Evolutionary conservation across 2,888 invertebrate species (phyloP).

Genomic region (Abscondita cerata): DNA sequence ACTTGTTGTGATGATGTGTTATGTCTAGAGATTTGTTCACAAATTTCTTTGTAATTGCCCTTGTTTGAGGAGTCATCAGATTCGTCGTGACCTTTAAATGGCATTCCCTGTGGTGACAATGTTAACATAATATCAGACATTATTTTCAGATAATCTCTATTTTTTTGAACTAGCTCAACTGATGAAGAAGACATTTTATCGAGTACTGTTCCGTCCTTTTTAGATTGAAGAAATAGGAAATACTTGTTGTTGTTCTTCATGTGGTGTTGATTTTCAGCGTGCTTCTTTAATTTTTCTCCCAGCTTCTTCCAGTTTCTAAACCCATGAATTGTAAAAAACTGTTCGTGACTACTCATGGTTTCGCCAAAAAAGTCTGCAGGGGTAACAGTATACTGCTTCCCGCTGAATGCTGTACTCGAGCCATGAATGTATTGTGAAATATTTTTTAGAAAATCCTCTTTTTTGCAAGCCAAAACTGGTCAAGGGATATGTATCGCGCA

Average conservation of each 20-base stretch:
- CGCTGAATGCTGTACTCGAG: slow-evolving; percentile 2
- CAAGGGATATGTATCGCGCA: background rate
- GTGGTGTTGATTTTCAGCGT: background rate
- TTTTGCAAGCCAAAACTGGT: slow-evolving; percentile 6
- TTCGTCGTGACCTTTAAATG: slow-evolving; percentile 4
- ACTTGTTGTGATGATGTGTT: slow-evolving; percentile 1
- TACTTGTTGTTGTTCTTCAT: background rate
- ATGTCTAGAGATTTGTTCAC: background rate
- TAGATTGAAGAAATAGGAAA: background rate
- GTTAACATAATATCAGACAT: slow-evolving; percentile 5
- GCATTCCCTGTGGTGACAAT: background rate
- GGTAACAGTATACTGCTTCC: slow-evolving; percentile 10
- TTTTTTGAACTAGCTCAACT: background rate
- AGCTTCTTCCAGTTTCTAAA: slow-evolving; percentile 12
- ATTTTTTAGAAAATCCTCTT: slow-evolving; percentile 7
- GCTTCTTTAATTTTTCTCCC: slow-evolving; percentile 8
- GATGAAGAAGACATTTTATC: background rate
- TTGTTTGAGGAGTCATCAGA: background rate
- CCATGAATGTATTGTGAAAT: slow-evolving; percentile 10
- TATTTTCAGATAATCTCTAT: slow-evolving; percentile 12
- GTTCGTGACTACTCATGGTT: background rate
- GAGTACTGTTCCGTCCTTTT: background rate
- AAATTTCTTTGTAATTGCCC: slow-evolving; percentile 13
- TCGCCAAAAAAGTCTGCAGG: slow-evolving; percentile 5
- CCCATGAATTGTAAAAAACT: slow-evolving; percentile 6